Evolutionary conservation across 2,113 vertebrate species (phyloP).

Genomic region (Sylvilagus bachmani): DNA sequence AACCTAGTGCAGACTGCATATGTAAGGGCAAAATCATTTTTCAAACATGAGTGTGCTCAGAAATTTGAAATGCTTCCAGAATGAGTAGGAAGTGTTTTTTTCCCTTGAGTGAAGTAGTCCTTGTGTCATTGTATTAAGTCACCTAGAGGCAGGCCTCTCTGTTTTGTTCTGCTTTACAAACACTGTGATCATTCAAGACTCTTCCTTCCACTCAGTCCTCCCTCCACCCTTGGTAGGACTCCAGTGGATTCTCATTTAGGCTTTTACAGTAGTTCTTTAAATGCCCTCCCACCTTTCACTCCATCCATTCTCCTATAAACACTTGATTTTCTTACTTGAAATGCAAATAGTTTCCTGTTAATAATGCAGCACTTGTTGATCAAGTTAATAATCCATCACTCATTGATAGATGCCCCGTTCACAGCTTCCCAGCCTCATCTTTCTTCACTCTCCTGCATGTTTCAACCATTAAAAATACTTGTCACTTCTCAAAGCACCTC

Average conservation of each 20-base stretch:
- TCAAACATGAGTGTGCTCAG: neutral
- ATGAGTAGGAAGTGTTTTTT: neutral
- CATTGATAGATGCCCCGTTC: neutral
- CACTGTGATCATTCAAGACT: no score
- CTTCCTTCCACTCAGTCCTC: no score
- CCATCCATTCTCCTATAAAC: neutral
- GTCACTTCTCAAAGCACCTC: neutral
- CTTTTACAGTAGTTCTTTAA: no score
- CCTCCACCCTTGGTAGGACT: no score
- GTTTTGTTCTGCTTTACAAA: neutral
- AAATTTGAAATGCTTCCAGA: conserved; percentile 32
- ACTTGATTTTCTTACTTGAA: neutral
- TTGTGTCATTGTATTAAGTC: neutral
- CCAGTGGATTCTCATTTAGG: no score
- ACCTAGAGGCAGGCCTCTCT: neutral
- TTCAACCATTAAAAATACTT: neutral
- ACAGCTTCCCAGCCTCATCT: neutral
- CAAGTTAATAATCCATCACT: neutral
- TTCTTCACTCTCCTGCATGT: no score
- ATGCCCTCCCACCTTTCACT: no score
- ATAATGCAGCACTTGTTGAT: neutral
- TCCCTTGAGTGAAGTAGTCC: neutral
- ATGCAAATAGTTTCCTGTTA: neutral
- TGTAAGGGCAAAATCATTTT: conserved; percentile 14
- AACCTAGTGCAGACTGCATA: neutral